These are phyloP conservation scores for Caenorhabditis uteleia DNA, from an alignment of 2,888 invertebrate species.

Conservation along the genomic window DNA sequence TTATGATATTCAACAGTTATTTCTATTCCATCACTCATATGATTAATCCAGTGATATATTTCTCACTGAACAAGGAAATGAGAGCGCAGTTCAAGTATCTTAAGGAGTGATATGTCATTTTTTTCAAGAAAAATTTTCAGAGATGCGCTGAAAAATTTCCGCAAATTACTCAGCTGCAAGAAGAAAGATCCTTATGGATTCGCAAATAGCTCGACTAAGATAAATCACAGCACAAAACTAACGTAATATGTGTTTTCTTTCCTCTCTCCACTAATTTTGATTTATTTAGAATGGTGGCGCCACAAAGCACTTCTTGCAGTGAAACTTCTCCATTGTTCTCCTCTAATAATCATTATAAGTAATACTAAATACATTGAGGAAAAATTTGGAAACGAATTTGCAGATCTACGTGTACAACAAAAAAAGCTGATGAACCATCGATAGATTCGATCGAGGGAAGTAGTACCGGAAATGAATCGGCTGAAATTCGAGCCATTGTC, in stretches of 20 bases:
- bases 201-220: conserved; percentile 38
- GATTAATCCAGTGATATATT: conserved; percentile 68
- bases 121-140: conserved; percentile 10
- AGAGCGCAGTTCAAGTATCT: conserved; percentile 38
- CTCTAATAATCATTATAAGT: conserved; percentile 37
- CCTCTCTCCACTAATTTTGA: neutral
- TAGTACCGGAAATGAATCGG: conserved; percentile 36
- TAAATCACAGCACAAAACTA: conserved; percentile 36
- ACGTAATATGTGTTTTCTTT: conserved; percentile 12
- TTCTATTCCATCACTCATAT: conserved; percentile 69
- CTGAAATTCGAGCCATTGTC: conserved; percentile 43
- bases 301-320: conserved; percentile 43
- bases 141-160: conserved; percentile 29
- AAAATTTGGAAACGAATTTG: neutral
- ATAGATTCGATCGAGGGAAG: conserved; percentile 24
- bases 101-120: neutral
- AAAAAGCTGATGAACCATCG: conserved; percentile 20
- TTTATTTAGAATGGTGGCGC: conserved; percentile 29
- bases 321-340: conserved; percentile 52
- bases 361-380: neutral
- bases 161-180: conserved; percentile 21
- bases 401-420: conserved; percentile 27
- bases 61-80: conserved; percentile 66
- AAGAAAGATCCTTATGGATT: conserved; percentile 42
- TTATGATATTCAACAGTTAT: conserved; percentile 68